Evolutionary conservation across 2,113 vertebrate species (phyloP).

Genomic region (Prunella himalayana): DNA sequence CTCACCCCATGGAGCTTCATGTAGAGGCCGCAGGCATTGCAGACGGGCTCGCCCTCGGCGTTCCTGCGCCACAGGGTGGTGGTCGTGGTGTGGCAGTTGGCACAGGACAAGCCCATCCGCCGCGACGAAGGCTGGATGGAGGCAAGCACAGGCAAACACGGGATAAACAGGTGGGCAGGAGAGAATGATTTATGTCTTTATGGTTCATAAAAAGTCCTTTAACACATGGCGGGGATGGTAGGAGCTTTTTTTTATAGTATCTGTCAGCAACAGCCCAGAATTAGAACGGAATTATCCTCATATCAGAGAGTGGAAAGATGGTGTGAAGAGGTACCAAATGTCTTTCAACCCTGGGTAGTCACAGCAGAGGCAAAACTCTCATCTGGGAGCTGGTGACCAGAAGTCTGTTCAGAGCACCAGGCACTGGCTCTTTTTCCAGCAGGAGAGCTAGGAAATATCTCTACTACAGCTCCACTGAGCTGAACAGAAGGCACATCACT

Average conservation of each 20-base stretch:
- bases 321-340: neutral
- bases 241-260: neutral
- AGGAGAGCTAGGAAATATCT: neutral
- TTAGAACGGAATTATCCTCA: neutral
- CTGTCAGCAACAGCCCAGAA: neutral
- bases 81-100: conserved; percentile 96
- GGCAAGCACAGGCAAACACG: neutral
- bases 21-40: conserved; percentile 97
- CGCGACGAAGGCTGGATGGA: conserved; percentile 89
- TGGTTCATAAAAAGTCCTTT: neutral
- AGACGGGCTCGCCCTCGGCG: conserved; percentile 95
- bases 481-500: neutral
- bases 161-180: neutral
- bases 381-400: neutral
- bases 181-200: neutral
- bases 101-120: conserved; percentile 92
- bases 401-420: neutral
- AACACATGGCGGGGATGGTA: rapidly evolving
- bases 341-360: neutral
- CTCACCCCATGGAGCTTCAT: conserved; percentile 96
- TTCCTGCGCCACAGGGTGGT: conserved; percentile 98
- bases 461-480: neutral
- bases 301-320: neutral
- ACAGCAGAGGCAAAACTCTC: neutral
- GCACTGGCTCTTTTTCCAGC: neutral